phyloP scores from a whole-genome alignment of 2,113 vertebrate species.

The Coryphaenoides rupestris region DNA sequence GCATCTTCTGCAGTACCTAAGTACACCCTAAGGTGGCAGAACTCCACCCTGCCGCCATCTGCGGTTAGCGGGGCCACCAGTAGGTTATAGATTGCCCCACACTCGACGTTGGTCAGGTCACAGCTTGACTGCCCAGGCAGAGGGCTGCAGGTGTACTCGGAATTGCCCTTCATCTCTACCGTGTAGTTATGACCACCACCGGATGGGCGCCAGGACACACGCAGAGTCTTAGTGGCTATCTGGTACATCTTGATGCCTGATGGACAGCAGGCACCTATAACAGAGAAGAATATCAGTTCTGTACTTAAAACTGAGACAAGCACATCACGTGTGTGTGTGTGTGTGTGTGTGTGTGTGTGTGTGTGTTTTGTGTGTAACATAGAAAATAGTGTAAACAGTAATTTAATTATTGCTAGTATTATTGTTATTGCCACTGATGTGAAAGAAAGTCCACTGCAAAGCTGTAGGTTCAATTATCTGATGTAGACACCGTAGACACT shows the following conservation, averaged over 20 bases:
- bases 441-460: too few relatives aligned
- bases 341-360: too few relatives aligned
- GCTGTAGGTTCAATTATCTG: too few relatives aligned
- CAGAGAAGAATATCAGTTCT: too few relatives aligned
- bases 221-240: constrained; percentile 72
- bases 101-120: constrained; percentile 75
- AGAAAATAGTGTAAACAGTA: too few relatives aligned
- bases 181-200: constrained; percentile 74
- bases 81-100: constrained; percentile 84
- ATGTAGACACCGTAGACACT: too few relatives aligned
- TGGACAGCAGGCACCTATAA: constrained; percentile 85
- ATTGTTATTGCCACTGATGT: too few relatives aligned
- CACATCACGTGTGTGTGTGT: too few relatives aligned
- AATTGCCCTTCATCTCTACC: constrained; percentile 76
- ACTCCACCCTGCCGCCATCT: constrained; percentile 69
- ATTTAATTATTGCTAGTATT: too few relatives aligned
- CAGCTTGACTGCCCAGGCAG: constrained; percentile 68
- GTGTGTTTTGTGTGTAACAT: too few relatives aligned
- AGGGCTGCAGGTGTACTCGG: constrained; percentile 79
- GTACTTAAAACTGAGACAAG: too few relatives aligned
- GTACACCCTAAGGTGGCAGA: constrained; percentile 84
- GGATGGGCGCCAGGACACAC: constrained; percentile 79
- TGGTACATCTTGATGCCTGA: constrained; percentile 82
- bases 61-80: constrained; percentile 75
- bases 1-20: constrained; percentile 74